phyloP scores from a whole-genome alignment of 2,888 invertebrate species.

The Stenoptilia bipunctidactyla region DNA sequence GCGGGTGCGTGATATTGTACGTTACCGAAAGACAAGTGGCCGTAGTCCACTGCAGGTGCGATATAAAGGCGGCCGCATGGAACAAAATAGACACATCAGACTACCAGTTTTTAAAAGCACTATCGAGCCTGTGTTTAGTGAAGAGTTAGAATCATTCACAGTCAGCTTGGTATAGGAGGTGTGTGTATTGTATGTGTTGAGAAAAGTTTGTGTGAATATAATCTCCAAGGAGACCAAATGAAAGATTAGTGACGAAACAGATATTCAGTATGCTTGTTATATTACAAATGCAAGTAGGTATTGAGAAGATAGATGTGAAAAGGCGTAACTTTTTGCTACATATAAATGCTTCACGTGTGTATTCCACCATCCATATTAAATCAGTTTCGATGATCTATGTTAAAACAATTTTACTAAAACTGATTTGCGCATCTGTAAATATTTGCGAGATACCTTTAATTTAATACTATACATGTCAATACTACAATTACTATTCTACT shows the following conservation, averaged over 20 bases:
- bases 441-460: too few species aligned
- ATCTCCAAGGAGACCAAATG: too few species aligned
- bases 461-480: too few species aligned
- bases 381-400: too few species aligned
- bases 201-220: constrained; percentile 2
- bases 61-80: constrained; percentile 71
- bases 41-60: constrained; percentile 76
- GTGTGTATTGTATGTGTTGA: neutral
- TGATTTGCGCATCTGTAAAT: too few species aligned
- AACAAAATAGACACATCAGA: constrained; percentile 68
- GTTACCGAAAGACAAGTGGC: constrained; percentile 76
- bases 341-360: too few species aligned
- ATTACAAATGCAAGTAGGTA: constrained; percentile 4
- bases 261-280: constrained; percentile 4
- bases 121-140: constrained; percentile 11
- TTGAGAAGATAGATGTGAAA: neutral
- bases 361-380: too few species aligned
- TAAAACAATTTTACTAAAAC: too few species aligned
- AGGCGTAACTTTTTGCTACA: too few species aligned
- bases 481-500: too few species aligned
- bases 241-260: constrained; percentile 22
- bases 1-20: constrained; percentile 77
- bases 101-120: constrained; percentile 23
- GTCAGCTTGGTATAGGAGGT: constrained; percentile 2
- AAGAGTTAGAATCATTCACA: constrained; percentile 6